These are phyloP conservation scores for Peromyscus polionotus DNA, from an alignment of 2,113 vertebrate species.

Conservation along the genomic window DNA sequence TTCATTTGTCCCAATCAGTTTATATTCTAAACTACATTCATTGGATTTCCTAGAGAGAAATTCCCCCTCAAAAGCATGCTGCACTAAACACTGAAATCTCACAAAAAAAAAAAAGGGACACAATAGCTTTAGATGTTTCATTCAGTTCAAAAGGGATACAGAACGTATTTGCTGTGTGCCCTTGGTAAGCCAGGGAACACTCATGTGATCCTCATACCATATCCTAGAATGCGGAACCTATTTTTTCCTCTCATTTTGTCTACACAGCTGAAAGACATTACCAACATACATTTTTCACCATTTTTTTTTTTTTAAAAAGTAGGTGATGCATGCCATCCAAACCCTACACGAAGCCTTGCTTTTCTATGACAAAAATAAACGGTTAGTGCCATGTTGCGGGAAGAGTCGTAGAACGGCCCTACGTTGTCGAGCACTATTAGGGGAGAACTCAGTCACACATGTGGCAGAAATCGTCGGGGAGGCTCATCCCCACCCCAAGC, in stretches of 20 bases:
- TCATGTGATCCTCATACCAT: background rate
- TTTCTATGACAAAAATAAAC: constrained; percentile 26
- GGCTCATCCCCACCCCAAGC: constrained; percentile 40
- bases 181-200: background rate
- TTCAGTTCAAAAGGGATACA: background rate
- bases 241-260: background rate
- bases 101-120: background rate
- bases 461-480: background rate
- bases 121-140: background rate
- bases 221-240: background rate
- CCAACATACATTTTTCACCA: background rate
- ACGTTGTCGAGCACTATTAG: background rate
- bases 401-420: fast-evolving
- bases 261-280: background rate
- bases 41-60: constrained; percentile 1
- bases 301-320: background rate
- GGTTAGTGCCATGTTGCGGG: background rate
- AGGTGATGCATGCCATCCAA: background rate
- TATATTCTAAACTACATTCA: background rate
- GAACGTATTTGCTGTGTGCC: background rate
- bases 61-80: background rate
- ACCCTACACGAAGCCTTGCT: background rate
- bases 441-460: background rate
- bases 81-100: constrained; percentile 8
- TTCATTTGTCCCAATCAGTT: background rate